Evolutionary conservation across 1,140 invertebrate species (phyloP).

Genomic region (Liolophura sinensis): DNA sequence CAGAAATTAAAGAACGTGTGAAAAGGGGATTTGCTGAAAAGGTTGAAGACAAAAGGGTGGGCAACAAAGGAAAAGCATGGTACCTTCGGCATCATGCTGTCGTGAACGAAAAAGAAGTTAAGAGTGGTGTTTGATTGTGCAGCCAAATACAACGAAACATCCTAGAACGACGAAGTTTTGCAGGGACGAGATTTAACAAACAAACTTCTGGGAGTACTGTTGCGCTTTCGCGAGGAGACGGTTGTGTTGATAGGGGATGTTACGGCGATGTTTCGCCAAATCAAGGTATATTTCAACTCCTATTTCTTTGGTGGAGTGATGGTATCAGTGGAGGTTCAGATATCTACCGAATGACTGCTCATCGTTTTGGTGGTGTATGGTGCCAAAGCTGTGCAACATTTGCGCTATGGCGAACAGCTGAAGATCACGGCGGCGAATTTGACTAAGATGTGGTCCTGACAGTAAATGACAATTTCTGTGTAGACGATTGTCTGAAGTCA

Average conservation of each 20-base stretch:
- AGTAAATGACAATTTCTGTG: conserved; percentile 27
- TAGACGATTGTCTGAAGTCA: conserved; percentile 35
- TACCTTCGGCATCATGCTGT: conserved; percentile 40
- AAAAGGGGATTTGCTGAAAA: conserved; percentile 15
- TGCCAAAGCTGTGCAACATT: conserved; percentile 27
- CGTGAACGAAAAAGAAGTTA: conserved; percentile 26
- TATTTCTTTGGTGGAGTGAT: conserved; percentile 30
- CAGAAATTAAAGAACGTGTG: conserved; percentile 3
- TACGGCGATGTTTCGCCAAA: conserved; percentile 39
- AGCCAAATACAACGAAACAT: conserved; percentile 21
- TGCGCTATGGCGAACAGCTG: conserved; percentile 21
- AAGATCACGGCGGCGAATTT: conserved; percentile 17
- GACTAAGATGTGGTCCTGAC: conserved; percentile 11
- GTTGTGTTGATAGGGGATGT: conserved; percentile 39
- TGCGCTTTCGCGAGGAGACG: conserved; percentile 29
- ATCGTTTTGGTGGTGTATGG: conserved; percentile 26
- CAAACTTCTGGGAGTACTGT: conserved; percentile 32
- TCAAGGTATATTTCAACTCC: conserved; percentile 13
- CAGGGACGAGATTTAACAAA: conserved; percentile 36
- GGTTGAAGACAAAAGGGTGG: conserved; percentile 7
- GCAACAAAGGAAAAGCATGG: conserved; percentile 9
- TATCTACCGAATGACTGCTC: conserved; percentile 22
- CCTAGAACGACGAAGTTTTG: conserved; percentile 34
- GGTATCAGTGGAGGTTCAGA: neutral
- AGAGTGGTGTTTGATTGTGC: too few relatives aligned